Base-by-base conservation (phyloP, 2,113 vertebrate genomes). In the Jaculus jaculus region DNA sequence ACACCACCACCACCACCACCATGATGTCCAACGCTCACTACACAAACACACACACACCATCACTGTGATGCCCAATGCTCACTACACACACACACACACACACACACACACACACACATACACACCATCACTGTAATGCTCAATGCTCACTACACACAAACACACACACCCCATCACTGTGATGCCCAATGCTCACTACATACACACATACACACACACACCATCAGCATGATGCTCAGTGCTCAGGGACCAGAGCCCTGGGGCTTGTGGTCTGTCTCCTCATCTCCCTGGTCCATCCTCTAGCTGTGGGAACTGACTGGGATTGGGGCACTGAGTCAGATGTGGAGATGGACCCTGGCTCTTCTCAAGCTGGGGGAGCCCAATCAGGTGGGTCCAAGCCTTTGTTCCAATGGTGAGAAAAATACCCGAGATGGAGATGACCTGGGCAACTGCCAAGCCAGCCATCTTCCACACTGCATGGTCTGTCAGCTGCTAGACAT, bases 401-500 rank as follows among this genome's bases (percentile, higher is more conserved):
- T 51, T 65, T 5, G 74, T 47, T n/a, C 39, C 32, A 54, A 34
- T 10, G 65, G 32, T 47, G 71, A 63, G 30, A 58, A 4, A 63
- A 34, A 39, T n/a, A 60, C 5, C 23, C 39, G 23, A 8, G 11
- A 58, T 42, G 23, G 54, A 71, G 30, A 34, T 13, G 11, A 23
- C 15, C 1, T n/a, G 39, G 66, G 6, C 2, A 47, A 47, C 42
- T 47, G 42, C 42, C 42, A 54, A 54, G 54, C 54, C 54, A 54
- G 10, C 15, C 15, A 16, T 54, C n/a, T 21, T 16, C 3, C 16
- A 12, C 0, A 2, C 3, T 28, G 1, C 24, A 10, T 21, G 2
- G 30, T 61, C 54, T 72, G 28, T 66, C 3, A 2, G 39, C 12
- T 30, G 18, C 75, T 8, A 4, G 32, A 17, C 47, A 61, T 37